These are phyloP conservation scores for Capreolus pygargus DNA, from an alignment of 2,113 vertebrate genomes.

Conservation along the genomic window DNA sequence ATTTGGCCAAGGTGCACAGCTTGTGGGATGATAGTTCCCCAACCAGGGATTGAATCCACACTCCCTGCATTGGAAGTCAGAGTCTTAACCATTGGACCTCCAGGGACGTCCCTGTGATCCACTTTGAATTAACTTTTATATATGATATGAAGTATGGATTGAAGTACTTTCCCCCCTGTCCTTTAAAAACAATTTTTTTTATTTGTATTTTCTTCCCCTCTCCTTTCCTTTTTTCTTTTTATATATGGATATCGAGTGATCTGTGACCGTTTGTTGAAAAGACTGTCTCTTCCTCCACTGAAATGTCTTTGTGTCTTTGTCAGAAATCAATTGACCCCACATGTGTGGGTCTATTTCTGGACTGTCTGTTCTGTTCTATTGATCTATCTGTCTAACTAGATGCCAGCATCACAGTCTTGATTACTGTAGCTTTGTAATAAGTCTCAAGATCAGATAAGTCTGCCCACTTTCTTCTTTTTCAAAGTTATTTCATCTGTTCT, in stretches of 20 bases:
- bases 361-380: background rate
- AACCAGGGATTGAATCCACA: background rate
- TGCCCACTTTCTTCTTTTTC: background rate
- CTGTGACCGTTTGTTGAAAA: background rate
- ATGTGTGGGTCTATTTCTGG: background rate
- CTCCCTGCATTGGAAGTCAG: background rate
- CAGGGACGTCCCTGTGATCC: background rate
- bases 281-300: background rate
- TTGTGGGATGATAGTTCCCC: background rate
- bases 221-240: background rate
- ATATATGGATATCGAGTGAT: background rate
- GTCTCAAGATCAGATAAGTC: background rate
- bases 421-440: background rate
- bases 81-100: background rate
- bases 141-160: background rate
- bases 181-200: background rate
- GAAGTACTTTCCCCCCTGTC: background rate
- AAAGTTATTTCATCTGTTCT: background rate
- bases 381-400: background rate
- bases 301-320: background rate
- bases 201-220: background rate
- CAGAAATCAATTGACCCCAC: background rate
- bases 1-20: background rate
- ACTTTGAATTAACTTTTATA: background rate
- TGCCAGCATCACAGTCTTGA: background rate